phyloP scores from a whole-genome alignment of 2,888 invertebrate genomes.

The Malthinus seriepunctatus region DNA sequence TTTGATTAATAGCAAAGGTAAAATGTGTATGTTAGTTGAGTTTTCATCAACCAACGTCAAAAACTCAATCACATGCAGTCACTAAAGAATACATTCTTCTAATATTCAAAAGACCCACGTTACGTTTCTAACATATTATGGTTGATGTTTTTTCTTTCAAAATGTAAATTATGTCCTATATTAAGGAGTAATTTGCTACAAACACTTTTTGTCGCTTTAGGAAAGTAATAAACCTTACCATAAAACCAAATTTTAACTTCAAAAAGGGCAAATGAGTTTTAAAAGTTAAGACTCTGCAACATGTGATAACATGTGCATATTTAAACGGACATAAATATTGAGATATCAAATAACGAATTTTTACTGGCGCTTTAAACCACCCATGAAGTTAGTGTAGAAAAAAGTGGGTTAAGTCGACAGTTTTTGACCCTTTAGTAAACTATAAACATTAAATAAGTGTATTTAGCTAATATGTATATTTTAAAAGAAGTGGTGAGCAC shows the following conservation, averaged over 20 bases:
- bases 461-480: no score
- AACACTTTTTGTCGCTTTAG: background rate
- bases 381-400: constrained; percentile 23
- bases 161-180: no score
- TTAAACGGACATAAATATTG: constrained; percentile 33
- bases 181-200: background rate
- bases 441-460: no score
- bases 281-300: constrained; percentile 12
- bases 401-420: constrained; percentile 11
- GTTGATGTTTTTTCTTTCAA: no score
- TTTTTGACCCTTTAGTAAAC: constrained; percentile 9
- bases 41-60: no score
- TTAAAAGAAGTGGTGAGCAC: no score
- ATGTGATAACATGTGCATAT: constrained; percentile 25
- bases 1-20: no score
- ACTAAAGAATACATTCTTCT: no score
- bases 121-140: no score
- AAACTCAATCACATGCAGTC: no score
- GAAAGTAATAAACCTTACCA: constrained; percentile 9
- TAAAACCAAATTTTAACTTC: constrained; percentile 16
- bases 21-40: no score
- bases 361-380: constrained; percentile 37
- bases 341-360: constrained; percentile 37
- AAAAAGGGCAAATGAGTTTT: constrained; percentile 15
- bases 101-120: no score